phyloP scores from a whole-genome alignment of 2,888 invertebrate species.

The Alcis repandata region DNA sequence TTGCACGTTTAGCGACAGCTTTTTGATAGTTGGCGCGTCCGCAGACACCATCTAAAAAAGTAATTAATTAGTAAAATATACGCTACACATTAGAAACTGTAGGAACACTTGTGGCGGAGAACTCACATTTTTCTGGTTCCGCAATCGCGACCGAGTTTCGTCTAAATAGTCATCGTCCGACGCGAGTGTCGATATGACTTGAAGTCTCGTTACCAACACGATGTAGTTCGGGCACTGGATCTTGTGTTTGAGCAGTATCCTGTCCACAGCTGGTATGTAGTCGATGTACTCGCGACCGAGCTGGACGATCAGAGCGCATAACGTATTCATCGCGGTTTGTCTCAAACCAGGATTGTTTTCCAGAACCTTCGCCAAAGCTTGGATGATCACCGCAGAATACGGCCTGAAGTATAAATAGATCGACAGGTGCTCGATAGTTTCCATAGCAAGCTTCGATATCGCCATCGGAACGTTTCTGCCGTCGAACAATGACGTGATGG shows the following conservation, averaged over 20 bases:
- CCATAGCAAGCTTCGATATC: slow-evolving; percentile 91
- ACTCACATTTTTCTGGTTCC: slow-evolving; percentile 89
- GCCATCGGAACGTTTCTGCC: slow-evolving; percentile 92
- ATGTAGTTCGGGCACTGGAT: slow-evolving; percentile 93
- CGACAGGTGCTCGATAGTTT: slow-evolving; percentile 96
- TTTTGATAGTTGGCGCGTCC: slow-evolving; percentile 89
- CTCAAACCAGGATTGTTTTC: slow-evolving; percentile 93
- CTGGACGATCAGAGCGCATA: slow-evolving; percentile 95
- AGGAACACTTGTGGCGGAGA: background rate
- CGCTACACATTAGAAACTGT: background rate
- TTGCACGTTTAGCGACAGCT: slow-evolving; percentile 92
- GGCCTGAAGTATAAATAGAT: slow-evolving; percentile 96
- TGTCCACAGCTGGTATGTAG: slow-evolving; percentile 96
- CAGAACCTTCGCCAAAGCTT: slow-evolving; percentile 95
- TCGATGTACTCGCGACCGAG: slow-evolving; percentile 96
- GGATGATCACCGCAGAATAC: slow-evolving; percentile 96
- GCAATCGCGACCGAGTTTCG: slow-evolving; percentile 88
- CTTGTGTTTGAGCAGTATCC: slow-evolving; percentile 92
- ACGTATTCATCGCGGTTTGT: slow-evolving; percentile 94
- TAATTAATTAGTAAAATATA: background rate
- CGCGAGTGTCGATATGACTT: slow-evolving; percentile 91
- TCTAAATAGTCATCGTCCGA: slow-evolving; percentile 92
- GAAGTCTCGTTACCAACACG: slow-evolving; percentile 91
- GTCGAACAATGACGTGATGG: slow-evolving; percentile 96
- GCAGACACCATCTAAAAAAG: slow-evolving; percentile 67